These are phyloP conservation scores for Coryphaenoides rupestris DNA, from an alignment of 2,113 vertebrate genomes.

Conservation along the genomic window DNA sequence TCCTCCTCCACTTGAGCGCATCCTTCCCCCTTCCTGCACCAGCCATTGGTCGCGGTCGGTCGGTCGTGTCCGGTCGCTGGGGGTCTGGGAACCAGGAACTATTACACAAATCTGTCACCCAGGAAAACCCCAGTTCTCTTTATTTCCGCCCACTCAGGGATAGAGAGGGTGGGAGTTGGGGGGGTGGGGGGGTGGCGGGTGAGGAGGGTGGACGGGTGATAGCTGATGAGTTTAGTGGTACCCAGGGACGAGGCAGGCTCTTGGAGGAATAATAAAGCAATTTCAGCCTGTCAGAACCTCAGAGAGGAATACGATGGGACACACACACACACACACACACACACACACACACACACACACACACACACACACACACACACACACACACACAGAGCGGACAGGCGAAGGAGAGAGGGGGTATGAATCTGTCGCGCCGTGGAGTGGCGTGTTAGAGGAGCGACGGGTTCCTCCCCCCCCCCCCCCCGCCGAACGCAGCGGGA, in stretches of 20 bases:
- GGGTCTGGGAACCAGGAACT: conserved; percentile 36
- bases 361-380: too few species aligned
- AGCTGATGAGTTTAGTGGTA: conserved; percentile 68
- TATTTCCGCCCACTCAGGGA: conserved; percentile 66
- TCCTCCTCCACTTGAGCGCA: too few species aligned
- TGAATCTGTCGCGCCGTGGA: neutral
- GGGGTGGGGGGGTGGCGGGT: conserved; percentile 49
- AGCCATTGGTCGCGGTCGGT: too few species aligned
- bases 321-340: neutral
- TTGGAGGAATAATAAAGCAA: conserved; percentile 74
- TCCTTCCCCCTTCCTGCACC: too few species aligned
- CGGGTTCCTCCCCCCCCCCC: too few species aligned
- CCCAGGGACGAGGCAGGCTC: conserved; percentile 66
- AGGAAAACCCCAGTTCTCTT: conserved; percentile 67
- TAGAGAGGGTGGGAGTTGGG: conserved; percentile 51
- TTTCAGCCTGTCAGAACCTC: conserved; percentile 64
- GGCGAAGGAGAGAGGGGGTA: neutral
- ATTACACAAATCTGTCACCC: conserved; percentile 68
- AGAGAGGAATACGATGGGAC: neutral
- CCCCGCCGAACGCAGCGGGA: too few species aligned
- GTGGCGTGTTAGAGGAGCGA: neutral
- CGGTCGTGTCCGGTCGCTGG: too few species aligned
- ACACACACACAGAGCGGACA: neutral
- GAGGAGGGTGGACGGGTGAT: conserved; percentile 42
- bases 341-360: too few species aligned